Conservation (phyloP, 53 echinoderm and acorn worm species). For the Arbacia lixula region DNA sequence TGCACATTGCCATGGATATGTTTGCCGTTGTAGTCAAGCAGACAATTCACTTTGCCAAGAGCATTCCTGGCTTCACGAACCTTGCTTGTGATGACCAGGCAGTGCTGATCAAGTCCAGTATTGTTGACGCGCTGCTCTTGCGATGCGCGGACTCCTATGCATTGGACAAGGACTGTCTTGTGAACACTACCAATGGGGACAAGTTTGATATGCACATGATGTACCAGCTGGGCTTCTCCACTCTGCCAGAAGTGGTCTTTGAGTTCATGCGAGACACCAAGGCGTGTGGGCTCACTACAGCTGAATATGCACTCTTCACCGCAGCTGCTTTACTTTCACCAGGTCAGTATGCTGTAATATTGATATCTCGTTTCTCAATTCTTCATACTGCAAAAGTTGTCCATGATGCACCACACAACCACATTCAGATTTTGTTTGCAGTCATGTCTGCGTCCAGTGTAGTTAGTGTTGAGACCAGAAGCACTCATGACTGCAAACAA, state of each 20-base stretch:
- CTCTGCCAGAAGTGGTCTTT: slow-evolving; percentile 90
- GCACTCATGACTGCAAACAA: too few relatives aligned
- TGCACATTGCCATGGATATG: slow-evolving; percentile 98
- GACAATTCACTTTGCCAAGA: slow-evolving; percentile 94
- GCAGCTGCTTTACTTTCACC: slow-evolving; percentile 90
- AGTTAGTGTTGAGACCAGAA: too few relatives aligned
- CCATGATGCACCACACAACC: too few relatives aligned
- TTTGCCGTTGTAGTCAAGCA: slow-evolving; percentile 95
- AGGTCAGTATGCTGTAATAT: too few relatives aligned
- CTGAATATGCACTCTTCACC: slow-evolving; percentile 91
- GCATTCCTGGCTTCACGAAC: slow-evolving; percentile 91
- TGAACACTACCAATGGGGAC: slow-evolving; percentile 91
- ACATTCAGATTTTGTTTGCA: too few relatives aligned
- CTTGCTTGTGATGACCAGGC: slow-evolving; percentile 97
- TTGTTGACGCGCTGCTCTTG: slow-evolving; percentile 86
- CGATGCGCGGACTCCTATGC: slow-evolving; percentile 89
- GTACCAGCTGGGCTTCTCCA: slow-evolving; percentile 90
- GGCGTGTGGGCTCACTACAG: slow-evolving; percentile 82
- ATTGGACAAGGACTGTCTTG: slow-evolving; percentile 81
- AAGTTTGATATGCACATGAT: slow-evolving; percentile 94
- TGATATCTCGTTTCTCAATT: too few relatives aligned
- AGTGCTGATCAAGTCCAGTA: slow-evolving; percentile 89
- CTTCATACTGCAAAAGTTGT: too few relatives aligned
- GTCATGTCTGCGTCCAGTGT: too few relatives aligned
- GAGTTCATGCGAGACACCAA: slow-evolving; percentile 96